phyloP scores from a whole-genome alignment of 2,113 vertebrate species.

The Protobothrops mucrosquamatus region DNA sequence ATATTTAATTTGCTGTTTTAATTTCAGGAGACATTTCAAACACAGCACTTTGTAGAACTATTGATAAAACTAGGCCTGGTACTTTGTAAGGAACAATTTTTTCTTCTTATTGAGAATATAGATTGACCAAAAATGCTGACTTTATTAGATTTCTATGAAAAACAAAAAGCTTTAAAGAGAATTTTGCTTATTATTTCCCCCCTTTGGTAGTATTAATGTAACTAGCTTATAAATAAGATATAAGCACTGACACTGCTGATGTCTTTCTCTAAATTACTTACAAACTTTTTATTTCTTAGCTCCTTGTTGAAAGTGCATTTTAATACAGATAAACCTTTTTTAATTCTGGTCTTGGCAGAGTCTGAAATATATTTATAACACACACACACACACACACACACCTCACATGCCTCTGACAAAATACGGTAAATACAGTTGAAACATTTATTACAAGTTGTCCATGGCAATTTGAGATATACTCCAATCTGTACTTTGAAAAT shows the following conservation, averaged over 20 bases:
- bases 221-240: constrained; percentile 46
- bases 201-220: constrained; percentile 7
- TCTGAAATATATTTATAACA: neutral
- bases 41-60: neutral
- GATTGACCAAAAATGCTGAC: neutral
- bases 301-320: constrained; percentile 17
- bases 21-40: neutral
- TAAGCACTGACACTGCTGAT: constrained; percentile 18
- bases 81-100: neutral
- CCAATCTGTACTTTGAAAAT: neutral
- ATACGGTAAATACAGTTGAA: constrained; percentile 12
- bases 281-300: constrained; percentile 15
- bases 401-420: neutral
- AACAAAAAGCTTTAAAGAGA: constrained; percentile 7
- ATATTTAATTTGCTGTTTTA: neutral
- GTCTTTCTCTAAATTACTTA: constrained; percentile 33
- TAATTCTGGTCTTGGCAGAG: constrained; percentile 24
- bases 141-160: constrained; percentile 13
- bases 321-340: constrained; percentile 37
- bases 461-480: neutral
- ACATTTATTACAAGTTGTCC: constrained; percentile 15
- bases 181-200: neutral
- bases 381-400: too few relatives aligned
- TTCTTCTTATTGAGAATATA: neutral
- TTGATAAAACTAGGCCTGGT: neutral